Evolutionary conservation across 2,888 invertebrate genomes (phyloP), one percentile per base, ranked within the genome.

Genomic region (Willowsia nigromaculata): DNA sequence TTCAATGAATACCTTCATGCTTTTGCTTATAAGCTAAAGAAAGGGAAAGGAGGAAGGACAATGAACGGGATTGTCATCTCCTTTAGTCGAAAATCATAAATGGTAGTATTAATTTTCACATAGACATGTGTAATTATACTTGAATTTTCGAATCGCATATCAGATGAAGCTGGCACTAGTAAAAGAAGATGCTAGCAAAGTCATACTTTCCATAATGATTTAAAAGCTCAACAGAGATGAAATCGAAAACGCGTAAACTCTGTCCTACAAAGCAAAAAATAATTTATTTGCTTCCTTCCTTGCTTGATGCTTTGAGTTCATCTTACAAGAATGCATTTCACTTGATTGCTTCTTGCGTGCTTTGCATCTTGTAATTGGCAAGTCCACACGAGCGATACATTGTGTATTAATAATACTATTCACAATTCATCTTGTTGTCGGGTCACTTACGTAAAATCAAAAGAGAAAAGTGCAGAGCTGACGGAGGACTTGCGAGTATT

Each of bases 231-330:
- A 37, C 27, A 59, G 27, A 37, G 30, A 82, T 83, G 85, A 85
- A 85, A 85, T 74, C 85, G 85, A 85, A 85, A 85, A 76, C 74
- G 22, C 43, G 59, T 83, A 83, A 68, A 53, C 22, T 47, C 50
- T 50, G 37, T 37, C 47, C 71, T 62, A 76, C 4, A 47, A 25
- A 43, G n/a, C n/a, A 76, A 50, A 0, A 18, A 71, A 13, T 43
- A 43, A 43, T 71, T 40, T 71, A 6, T 68, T 0, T 37, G 7
- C 37, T 4, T 68, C 37, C 2, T 5, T 37, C 15, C 18, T 25
- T 4, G 15, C 9, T 56, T 56, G 6, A 6, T 56, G 15, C 25
- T n/a, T 56, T 25, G 15, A 53, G n/a, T n/a, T 33, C 9, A 43
- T 25, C 40, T 18, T n/a, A 53, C 27, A 27, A 59, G 7, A 15